These are phyloP conservation scores for Listrodromus nycthemerus DNA, from an alignment of 2,888 invertebrate species.

Conservation along the genomic window DNA sequence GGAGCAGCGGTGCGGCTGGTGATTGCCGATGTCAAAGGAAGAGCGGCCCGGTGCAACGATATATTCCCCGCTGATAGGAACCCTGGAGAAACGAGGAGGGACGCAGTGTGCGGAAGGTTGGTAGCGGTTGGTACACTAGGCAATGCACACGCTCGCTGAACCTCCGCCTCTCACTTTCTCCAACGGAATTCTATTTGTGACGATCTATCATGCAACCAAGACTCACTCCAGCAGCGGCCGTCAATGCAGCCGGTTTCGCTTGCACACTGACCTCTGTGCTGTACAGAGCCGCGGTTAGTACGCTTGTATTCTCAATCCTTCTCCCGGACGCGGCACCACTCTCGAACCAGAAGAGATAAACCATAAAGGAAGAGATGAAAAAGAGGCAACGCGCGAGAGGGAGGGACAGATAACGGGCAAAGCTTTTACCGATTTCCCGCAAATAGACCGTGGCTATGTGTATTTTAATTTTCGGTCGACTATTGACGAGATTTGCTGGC, in stretches of 20 bases:
- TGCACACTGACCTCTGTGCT: constrained; percentile 9
- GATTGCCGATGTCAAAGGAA: constrained; percentile 78
- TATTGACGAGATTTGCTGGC: constrained; percentile 27
- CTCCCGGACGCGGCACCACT: constrained; percentile 28
- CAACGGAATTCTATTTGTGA: constrained; percentile 59
- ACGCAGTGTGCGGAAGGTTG: constrained; percentile 17
- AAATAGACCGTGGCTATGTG: constrained; percentile 41
- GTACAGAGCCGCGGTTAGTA: constrained; percentile 17
- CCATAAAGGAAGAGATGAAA: constrained; percentile 26
- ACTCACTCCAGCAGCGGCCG: constrained; percentile 3
- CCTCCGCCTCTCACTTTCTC: constrained; percentile 26
- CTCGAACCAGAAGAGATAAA: constrained; percentile 41
- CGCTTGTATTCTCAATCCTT: constrained; percentile 49
- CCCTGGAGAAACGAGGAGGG: background rate
- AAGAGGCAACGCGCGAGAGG: background rate
- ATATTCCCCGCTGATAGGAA: constrained; percentile 26
- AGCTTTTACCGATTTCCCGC: constrained; percentile 51
- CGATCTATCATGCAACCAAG: constrained; percentile 46
- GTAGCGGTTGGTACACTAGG: constrained; percentile 25
- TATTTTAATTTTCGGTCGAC: constrained; percentile 58
- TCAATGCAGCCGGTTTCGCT: constrained; percentile 21
- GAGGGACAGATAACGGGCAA: constrained; percentile 13
- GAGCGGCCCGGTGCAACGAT: constrained; percentile 65
- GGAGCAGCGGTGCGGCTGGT: constrained; percentile 71
- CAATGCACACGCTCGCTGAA: constrained; percentile 17